Base-by-base conservation (phyloP, 2,888 invertebrate genomes). In the Meiosimyza platycephala region DNA sequence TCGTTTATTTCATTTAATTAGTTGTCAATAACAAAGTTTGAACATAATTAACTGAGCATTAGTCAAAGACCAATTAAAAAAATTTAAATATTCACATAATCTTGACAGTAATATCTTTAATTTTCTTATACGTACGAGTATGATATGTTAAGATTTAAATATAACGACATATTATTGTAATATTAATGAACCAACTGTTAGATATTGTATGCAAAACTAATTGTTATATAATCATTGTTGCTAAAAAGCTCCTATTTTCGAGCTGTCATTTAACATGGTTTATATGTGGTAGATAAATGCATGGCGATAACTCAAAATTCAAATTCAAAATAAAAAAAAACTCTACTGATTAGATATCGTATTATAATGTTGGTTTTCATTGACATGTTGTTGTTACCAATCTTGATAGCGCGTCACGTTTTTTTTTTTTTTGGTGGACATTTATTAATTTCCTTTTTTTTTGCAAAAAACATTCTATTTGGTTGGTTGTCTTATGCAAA, bases 281-380 rank as follows among this genome's bases (percentile, higher is more conserved):
- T 9, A 40, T 7, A 40, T 16, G 47, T 47, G 13, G 15, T 40
- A 62, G 60, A 62, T 62, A 16, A 40, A 1, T 62, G 60, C 60
- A 28, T 62, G 60, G 47, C 67, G 67, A 57, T 67, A 67, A 40
- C 57, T 67, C 55, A n/a, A n/a, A 67, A 47, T 5, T 13, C n/a
- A n/a, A 67, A 47, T 5, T 13, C n/a, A 62, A 40, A 40, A 7
- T 4, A 40, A 40, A 40, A 40, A 6, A 40, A 40, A 40, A 6
- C 40, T 40, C 9, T 60, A 47, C 16, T 67, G 67, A 67, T 67
- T 55, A 67, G 67, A 55, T 67, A 13, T 33, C 18, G 5, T 3
- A 51, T 60, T 69, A 51, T 40, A 18, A 48, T 59, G 60, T 28
- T 40, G 48, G 65, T 59, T 65, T 72, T 65, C 71, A 65, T 71